A percentile compares a stretch with the other conserved stretches of the same genome.
These are phyloP conservation scores for Pseudomyrmex flavicornis DNA, from an alignment of 1,140 invertebrate species.

Conservation along the genomic window DNA sequence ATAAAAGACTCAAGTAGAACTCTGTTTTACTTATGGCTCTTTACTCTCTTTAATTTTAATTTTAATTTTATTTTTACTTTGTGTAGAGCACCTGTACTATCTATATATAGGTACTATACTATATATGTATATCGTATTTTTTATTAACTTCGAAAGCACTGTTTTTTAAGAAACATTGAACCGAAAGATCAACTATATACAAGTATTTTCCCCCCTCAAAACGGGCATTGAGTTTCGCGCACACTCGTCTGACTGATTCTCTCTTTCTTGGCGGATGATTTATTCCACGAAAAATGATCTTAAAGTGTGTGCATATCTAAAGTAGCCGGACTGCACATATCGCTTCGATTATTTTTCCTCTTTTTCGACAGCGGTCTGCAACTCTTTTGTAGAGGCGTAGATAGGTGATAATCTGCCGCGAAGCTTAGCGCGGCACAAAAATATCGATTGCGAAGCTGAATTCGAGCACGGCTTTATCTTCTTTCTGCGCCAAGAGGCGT, in stretches of 20 bases:
- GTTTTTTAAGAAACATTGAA: slow-evolving; percentile 3
- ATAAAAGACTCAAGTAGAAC: no score
- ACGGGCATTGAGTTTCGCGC: not conserved
- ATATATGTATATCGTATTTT: no score
- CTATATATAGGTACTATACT: no score
- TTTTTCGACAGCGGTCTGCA: not conserved
- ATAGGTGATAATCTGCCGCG: slow-evolving; percentile 56
- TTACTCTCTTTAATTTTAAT: no score
- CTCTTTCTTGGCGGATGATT: not conserved
- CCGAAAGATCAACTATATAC: slow-evolving; percentile 12
- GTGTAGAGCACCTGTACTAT: no score
- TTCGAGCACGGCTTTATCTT: slow-evolving; percentile 51
- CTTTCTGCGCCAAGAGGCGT: slow-evolving; percentile 38
- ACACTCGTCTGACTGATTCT: slow-evolving; percentile 20
- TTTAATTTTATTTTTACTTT: no score
- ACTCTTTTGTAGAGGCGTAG: slow-evolving; percentile 14
- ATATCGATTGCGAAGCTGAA: slow-evolving; percentile 57
- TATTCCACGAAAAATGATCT: slow-evolving; percentile 20
- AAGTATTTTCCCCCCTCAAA: not conserved
- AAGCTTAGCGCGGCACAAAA: slow-evolving; percentile 43
- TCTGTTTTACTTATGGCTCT: no score
- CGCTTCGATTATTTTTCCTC: slow-evolving; percentile 35
- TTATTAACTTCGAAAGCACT: slow-evolving; percentile 42
- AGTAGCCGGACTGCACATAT: not conserved
- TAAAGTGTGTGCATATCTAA: not conserved